Conservation (phyloP, 2,797 vertebrate genomes). For the Thripadectes ignobilis region DNA sequence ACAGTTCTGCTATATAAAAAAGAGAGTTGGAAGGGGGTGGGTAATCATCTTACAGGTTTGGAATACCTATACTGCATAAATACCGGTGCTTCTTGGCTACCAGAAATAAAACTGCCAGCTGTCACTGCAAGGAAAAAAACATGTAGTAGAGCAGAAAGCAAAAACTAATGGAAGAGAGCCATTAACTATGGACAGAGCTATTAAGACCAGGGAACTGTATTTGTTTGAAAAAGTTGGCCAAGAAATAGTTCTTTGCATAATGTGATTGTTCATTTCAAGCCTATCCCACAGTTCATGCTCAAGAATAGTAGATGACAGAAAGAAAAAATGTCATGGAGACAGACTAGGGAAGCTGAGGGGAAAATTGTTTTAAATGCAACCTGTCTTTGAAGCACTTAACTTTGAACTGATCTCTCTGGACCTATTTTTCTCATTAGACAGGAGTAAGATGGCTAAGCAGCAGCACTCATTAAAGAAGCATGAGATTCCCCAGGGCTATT, state of each 20-base stretch:
- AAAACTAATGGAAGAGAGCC: neutral
- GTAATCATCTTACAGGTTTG: neutral
- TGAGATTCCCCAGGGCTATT: neutral
- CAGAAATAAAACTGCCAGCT: neutral
- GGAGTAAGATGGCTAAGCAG: neutral
- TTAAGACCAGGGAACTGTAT: neutral
- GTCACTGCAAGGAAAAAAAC: neutral
- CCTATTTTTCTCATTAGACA: constrained; percentile 37
- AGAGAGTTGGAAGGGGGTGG: neutral
- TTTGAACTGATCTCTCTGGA: constrained; percentile 41
- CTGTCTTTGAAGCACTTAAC: constrained; percentile 32
- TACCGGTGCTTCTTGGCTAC: neutral
- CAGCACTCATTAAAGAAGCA: constrained; percentile 26
- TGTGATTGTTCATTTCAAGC: neutral
- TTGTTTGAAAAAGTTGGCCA: neutral
- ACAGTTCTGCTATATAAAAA: neutral
- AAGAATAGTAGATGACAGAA: neutral
- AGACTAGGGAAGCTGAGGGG: neutral
- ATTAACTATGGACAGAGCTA: neutral
- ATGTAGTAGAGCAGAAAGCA: neutral
- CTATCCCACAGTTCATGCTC: neutral
- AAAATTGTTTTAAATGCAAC: constrained; percentile 3
- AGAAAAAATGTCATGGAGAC: neutral
- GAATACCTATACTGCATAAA: neutral
- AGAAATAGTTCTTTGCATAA: neutral